Evolutionary conservation across 2,113 vertebrate species (phyloP).

Genomic region (Etia nguti): DNA sequence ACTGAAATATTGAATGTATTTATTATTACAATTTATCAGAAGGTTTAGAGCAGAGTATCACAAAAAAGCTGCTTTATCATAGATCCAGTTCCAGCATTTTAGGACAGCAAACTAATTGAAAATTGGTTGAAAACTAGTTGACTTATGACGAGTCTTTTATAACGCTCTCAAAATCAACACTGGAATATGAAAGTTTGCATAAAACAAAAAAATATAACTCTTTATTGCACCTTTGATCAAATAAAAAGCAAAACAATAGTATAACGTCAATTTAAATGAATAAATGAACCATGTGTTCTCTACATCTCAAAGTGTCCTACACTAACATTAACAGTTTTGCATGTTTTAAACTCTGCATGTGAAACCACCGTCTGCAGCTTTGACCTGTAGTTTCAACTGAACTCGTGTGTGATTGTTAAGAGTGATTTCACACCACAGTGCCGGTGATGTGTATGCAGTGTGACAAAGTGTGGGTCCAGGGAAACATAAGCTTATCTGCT

Average conservation of each 20-base stretch:
- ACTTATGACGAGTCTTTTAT: too few species aligned
- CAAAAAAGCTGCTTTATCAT: too few species aligned
- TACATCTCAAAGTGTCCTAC: neutral
- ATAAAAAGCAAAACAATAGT: neutral
- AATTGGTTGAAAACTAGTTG: too few species aligned
- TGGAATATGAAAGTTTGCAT: too few species aligned
- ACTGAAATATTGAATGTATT: too few species aligned
- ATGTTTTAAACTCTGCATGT: neutral
- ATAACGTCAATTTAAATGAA: fast-evolving
- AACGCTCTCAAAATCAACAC: too few species aligned
- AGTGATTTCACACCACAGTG: neutral
- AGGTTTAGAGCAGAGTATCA: too few species aligned
- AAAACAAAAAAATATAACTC: neutral
- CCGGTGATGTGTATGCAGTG: fast-evolving
- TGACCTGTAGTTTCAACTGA: neutral
- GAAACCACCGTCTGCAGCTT: neutral
- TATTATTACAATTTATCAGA: too few species aligned
- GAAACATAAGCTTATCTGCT: neutral
- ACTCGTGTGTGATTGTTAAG: neutral
- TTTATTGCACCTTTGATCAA: neutral
- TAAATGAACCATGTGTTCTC: neutral
- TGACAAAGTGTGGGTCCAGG: neutral
- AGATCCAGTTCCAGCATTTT: too few species aligned
- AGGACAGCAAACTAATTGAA: too few species aligned
- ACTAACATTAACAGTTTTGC: neutral